Evolutionary conservation across 2,113 vertebrate species (phyloP), one percentile per base, ranked within the genome.

Genomic region (Phainopepla nitens): DNA sequence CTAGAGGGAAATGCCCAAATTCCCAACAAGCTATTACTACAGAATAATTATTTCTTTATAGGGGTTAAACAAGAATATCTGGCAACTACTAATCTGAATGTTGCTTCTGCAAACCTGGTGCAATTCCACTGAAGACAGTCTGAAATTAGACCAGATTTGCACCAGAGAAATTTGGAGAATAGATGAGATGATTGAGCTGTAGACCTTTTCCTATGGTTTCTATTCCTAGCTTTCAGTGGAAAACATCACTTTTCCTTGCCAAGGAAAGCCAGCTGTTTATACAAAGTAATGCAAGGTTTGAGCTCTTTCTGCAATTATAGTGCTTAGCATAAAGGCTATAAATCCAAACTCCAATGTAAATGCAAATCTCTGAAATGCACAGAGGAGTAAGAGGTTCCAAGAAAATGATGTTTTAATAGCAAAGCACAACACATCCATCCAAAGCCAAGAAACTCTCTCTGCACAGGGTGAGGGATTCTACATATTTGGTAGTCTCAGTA

Each of bases 241-340:
- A 82, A 51, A 20, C 9, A 71, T 21, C 1, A 5, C 11, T 71
- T 84, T 69, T 72, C 49, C 22, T 50, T 82, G 53, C 15, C 73
- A 87, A 94, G 44, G 49, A 28, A 86, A 83, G 45, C 28, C 14
- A 82, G 11, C 17, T 88, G 62, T 94, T 91, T 82, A 90, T 47
- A 91, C 20, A 45, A 21, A 60, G 13, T 36, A 71, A 91, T 19
- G 22, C 2, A 6, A 64, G 41, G 42, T 85, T 91, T 91, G 28
- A 75, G 17, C 31, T 66, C 36, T 72, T 81, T 85, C 31, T 66
- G 5, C 9, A 58, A 87, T 6, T 5, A 11, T 4, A 65, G 9
- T 44, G 25, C 41, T 89, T 66, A 61, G 49, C 28, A 18, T 22
- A 28, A 68, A n/a, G n/a, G 47, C 49, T n/a, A 4, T 25, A 82